Percentiles rank a stretch among this genome's conserved stretches.
Conservation (phyloP, 2,888 invertebrate species). For the Thymelicus lineola region DNA sequence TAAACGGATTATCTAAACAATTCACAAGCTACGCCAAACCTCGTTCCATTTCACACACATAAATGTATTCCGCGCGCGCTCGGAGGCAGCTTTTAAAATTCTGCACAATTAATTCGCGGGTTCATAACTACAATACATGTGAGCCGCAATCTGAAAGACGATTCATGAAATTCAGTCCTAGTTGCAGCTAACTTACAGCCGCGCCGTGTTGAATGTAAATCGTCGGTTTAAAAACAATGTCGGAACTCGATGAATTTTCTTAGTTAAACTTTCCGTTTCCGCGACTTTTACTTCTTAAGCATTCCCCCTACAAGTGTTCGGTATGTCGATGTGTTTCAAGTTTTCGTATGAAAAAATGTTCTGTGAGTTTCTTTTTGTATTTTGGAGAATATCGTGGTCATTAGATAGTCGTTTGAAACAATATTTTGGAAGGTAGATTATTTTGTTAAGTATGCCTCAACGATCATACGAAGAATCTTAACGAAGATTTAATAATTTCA, state of each 20-base stretch:
- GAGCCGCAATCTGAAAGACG: conserved; percentile 9
- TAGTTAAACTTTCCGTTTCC: conserved; percentile 8
- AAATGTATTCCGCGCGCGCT: conserved; percentile 5
- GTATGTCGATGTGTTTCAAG: conserved; percentile 13
- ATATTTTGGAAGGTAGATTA: not conserved
- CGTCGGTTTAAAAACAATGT: conserved; percentile 24
- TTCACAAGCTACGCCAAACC: conserved; percentile 4
- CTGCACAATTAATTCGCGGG: conserved; percentile 19
- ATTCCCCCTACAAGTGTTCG: conserved; percentile 24
- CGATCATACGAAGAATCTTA: too few species aligned
- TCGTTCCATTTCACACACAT: conserved; percentile 7
- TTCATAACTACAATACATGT: conserved; percentile 9
- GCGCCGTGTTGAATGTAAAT: conserved; percentile 20
- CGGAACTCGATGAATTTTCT: conserved; percentile 26
- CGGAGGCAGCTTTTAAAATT: conserved; percentile 18
- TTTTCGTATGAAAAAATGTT: conserved; percentile 18
- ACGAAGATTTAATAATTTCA: too few species aligned
- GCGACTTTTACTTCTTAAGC: conserved; percentile 24
- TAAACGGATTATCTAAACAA: conserved; percentile 9
- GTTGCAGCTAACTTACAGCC: conserved; percentile 10
- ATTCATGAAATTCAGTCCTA: conserved; percentile 17
- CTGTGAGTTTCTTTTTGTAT: too few species aligned
- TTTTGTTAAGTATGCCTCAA: too few species aligned
- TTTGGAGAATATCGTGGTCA: not conserved
- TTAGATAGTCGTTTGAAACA: not conserved